Conservation (phyloP, 1,140 invertebrate species). For the Pseudomyrmex gracilis region DNA sequence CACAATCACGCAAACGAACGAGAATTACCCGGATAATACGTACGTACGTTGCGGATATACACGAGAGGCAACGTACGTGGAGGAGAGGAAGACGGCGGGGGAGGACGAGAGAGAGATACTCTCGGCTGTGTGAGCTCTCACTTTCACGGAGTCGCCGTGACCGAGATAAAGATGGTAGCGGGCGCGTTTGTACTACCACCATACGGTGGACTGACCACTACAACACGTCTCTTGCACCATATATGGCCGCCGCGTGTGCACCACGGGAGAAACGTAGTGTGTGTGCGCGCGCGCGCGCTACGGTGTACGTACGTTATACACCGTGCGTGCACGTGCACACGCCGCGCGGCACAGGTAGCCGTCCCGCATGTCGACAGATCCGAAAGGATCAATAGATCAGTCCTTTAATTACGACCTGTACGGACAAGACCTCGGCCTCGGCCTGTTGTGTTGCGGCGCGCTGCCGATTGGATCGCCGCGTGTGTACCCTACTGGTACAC, state of each 20-base stretch:
- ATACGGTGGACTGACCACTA: conserved; percentile 69
- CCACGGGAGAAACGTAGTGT: conserved; percentile 24
- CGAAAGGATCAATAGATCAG: conserved; percentile 80
- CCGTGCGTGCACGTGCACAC: not conserved
- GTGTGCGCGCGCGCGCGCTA: not conserved
- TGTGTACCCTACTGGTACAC: conserved; percentile 57
- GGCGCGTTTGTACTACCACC: conserved; percentile 59
- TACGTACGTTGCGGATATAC: conserved; percentile 53
- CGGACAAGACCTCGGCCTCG: conserved; percentile 14
- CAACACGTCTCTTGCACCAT: conserved; percentile 70
- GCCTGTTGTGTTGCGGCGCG: not conserved
- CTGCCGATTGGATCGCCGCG: conserved; percentile 62
- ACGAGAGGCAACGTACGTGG: conserved; percentile 51
- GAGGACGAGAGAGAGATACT: conserved; percentile 11
- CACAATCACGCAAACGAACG: conserved; percentile 61
- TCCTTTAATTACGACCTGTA: conserved; percentile 74
- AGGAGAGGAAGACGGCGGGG: not conserved
- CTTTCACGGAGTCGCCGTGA: conserved; percentile 85
- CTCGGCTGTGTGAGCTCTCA: conserved; percentile 79
- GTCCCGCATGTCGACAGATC: conserved; percentile 73
- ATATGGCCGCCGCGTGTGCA: conserved; percentile 67
- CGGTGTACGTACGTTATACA: conserved; percentile 22
- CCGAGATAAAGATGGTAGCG: conserved; percentile 83
- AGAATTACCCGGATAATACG: conserved; percentile 64
- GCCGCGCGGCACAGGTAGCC: conserved; percentile 64